These are phyloP conservation scores for Tenebrio molitor DNA, from an alignment of 1,140 invertebrate species.

Conservation along the genomic window DNA sequence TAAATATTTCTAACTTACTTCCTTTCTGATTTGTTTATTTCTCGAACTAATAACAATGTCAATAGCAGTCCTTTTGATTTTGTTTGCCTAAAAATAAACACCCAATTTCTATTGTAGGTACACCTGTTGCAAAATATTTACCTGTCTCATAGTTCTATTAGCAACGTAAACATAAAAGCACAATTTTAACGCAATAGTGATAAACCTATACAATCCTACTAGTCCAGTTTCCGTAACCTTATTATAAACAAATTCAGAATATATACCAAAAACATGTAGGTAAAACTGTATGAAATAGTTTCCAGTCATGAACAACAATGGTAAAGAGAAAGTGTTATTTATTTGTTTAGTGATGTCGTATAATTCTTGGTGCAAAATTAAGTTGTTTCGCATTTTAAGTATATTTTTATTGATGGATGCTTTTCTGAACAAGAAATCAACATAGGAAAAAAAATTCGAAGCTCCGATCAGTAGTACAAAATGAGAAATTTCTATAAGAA, in stretches of 20 bases:
- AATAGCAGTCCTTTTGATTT: neutral
- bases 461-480: neutral
- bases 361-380: neutral
- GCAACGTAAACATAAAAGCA: conserved; percentile 15
- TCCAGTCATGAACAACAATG: neutral
- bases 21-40: neutral
- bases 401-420: neutral
- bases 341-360: neutral
- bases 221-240: neutral
- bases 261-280: conserved; percentile 10
- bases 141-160: neutral
- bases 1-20: conserved; percentile 11
- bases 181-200: neutral
- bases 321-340: neutral
- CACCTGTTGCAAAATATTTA: neutral
- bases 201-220: neutral
- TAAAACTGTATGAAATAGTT: conserved; percentile 2
- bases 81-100: neutral
- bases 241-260: neutral
- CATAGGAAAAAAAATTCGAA: neutral
- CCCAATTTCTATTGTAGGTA: neutral
- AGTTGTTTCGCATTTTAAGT: neutral
- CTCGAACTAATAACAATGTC: neutral
- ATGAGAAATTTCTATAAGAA: conserved; percentile 7
- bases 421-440: neutral